These are phyloP conservation scores for Formicarius rufipectus DNA, from an alignment of 2,113 vertebrate species.

Conservation along the genomic window DNA sequence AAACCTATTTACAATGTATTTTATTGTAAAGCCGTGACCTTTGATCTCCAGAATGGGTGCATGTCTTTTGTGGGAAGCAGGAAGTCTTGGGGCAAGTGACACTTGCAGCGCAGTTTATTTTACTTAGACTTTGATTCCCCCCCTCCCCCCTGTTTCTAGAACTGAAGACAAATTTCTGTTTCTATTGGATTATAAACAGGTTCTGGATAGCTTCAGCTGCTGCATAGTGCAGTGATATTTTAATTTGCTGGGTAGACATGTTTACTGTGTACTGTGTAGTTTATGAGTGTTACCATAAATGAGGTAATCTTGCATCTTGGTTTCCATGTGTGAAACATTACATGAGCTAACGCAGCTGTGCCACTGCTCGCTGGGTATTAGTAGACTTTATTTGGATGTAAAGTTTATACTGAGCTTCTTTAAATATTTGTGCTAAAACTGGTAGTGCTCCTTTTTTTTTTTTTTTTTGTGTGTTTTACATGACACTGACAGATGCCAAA, in stretches of 20 bases:
- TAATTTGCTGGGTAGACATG: slow-evolving; percentile 87
- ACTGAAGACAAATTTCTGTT: slow-evolving; percentile 77
- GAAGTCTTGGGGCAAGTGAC: slow-evolving; percentile 63
- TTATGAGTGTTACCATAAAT: slow-evolving; percentile 85
- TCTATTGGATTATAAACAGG: slow-evolving; percentile 77
- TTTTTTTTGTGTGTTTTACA: slow-evolving; percentile 58
- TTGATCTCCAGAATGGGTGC: slow-evolving; percentile 52
- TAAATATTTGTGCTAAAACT: slow-evolving; percentile 68
- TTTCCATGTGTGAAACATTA: slow-evolving; percentile 84
- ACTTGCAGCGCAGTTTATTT: slow-evolving; percentile 67
- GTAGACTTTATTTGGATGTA: slow-evolving; percentile 65
- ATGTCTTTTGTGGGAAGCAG: slow-evolving; percentile 72
- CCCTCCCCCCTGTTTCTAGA: slow-evolving; percentile 41
- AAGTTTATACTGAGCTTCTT: slow-evolving; percentile 60
- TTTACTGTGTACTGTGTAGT: slow-evolving; percentile 87
- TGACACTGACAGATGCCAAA: slow-evolving; percentile 27
- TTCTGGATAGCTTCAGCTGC: slow-evolving; percentile 80
- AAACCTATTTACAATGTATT: slow-evolving; percentile 70
- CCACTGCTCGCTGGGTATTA: slow-evolving; percentile 61
- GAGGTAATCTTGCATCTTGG: slow-evolving; percentile 81
- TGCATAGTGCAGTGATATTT: slow-evolving; percentile 79
- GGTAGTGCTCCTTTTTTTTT: slow-evolving; percentile 52
- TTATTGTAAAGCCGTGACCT: slow-evolving; percentile 66
- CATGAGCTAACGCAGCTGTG: slow-evolving; percentile 81
- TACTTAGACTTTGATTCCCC: slow-evolving; percentile 68